These are phyloP conservation scores for Nymphicus hollandicus DNA, from an alignment of 2,113 vertebrate genomes.

Conservation along the genomic window DNA sequence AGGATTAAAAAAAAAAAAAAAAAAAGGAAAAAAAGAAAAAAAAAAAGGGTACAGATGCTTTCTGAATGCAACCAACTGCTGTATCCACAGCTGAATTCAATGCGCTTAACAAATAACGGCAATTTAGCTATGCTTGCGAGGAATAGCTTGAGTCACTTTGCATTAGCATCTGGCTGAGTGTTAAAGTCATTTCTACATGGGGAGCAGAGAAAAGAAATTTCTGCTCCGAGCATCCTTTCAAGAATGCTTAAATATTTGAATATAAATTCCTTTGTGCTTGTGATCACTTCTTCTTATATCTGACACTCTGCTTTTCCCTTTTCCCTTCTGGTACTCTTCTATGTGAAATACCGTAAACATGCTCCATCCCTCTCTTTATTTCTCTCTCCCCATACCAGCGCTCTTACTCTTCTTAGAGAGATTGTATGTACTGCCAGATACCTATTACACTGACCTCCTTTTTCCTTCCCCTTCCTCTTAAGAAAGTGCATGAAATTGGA, in stretches of 20 bases:
- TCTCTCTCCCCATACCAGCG: neutral
- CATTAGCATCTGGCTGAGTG: conserved; percentile 89
- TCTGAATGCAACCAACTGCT: conserved; percentile 80
- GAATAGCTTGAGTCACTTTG: conserved; percentile 91
- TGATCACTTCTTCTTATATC: conserved; percentile 73
- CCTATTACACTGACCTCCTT: neutral
- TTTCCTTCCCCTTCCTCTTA: conserved; percentile 8
- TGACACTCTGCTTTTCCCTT: conserved; percentile 63
- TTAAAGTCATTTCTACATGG: conserved; percentile 81
- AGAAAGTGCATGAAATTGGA: conserved; percentile 26
- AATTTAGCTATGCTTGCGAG: conserved; percentile 90
- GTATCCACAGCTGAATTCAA: conserved; percentile 87
- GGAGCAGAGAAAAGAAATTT: conserved; percentile 80
- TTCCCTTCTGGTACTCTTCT: conserved; percentile 53
- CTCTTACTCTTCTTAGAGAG: neutral
- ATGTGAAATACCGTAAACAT: conserved; percentile 11
- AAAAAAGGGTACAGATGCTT: conserved; percentile 79
- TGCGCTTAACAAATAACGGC: conserved; percentile 96
- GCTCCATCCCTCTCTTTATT: neutral
- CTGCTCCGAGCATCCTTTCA: conserved; percentile 80
- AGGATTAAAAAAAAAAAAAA: conserved; percentile 64
- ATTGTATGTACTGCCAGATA: neutral
- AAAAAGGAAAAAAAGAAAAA: neutral
- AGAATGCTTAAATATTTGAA: conserved; percentile 85
- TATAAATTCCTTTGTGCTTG: conserved; percentile 79